These are phyloP conservation scores for Balaenoptera acutorostrata DNA, from an alignment of 2,113 vertebrate genomes.

Conservation along the genomic window DNA sequence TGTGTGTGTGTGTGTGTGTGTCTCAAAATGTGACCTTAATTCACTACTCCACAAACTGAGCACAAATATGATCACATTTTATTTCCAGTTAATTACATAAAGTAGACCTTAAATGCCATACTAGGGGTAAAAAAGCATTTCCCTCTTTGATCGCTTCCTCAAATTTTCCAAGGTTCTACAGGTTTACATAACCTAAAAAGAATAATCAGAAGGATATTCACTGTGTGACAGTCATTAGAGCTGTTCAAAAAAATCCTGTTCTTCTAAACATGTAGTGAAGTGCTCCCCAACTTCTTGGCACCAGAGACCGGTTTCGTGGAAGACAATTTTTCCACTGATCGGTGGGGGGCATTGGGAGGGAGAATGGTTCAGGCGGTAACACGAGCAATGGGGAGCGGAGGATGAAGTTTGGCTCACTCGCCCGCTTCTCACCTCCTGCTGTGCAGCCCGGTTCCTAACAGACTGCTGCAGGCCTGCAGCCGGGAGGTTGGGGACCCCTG, in stretches of 20 bases:
- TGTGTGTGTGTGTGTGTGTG: too few species aligned
- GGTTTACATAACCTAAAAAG: background rate
- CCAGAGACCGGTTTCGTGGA: too few species aligned
- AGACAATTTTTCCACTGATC: too few species aligned
- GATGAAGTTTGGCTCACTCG: too few species aligned
- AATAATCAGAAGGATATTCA: background rate
- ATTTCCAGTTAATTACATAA: background rate
- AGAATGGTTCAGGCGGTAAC: too few species aligned
- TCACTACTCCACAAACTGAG: background rate
- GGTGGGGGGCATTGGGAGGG: too few species aligned
- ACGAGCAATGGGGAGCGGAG: too few species aligned
- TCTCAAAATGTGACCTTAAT: background rate
- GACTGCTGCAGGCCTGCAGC: too few species aligned
- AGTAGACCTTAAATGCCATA: background rate
- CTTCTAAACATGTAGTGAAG: background rate
- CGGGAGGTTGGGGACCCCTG: too few species aligned
- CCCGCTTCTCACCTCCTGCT: too few species aligned
- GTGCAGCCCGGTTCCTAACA: too few species aligned
- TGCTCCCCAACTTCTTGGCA: too few species aligned
- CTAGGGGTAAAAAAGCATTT: background rate
- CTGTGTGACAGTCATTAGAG: background rate
- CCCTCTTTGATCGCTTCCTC: background rate
- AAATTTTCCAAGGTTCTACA: background rate
- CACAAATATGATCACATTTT: background rate
- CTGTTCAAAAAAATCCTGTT: background rate